phyloP scores from a whole-genome alignment of 2,888 invertebrate species.

The Apeira syringaria region DNA sequence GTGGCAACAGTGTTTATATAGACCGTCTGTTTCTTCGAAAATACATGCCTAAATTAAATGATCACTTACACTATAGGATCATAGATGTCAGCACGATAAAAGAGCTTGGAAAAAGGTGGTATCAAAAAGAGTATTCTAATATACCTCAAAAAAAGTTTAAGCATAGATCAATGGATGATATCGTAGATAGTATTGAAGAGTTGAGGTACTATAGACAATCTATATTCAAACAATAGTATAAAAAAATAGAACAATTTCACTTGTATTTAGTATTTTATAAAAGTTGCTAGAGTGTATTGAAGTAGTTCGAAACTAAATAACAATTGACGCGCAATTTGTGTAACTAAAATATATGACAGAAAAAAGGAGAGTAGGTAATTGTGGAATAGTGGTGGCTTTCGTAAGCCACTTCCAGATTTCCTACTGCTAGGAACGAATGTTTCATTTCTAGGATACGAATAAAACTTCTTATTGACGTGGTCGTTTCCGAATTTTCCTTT shows the following conservation, averaged over 20 bases:
- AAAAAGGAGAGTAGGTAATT: too few relatives aligned
- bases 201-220: constrained; percentile 89
- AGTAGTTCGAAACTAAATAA: too few relatives aligned
- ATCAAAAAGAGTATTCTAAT: constrained; percentile 80
- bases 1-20: constrained; percentile 94
- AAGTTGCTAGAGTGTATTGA: too few relatives aligned
- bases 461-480: too few relatives aligned
- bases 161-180: constrained; percentile 92
- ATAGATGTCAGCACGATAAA: constrained; percentile 97
- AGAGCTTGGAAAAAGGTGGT: constrained; percentile 92
- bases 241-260: not conserved
- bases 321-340: too few relatives aligned
- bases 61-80: constrained; percentile 95
- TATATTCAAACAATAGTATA: constrained; percentile 79
- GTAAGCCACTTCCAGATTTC: too few relatives aligned
- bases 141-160: constrained; percentile 85
- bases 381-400: too few relatives aligned
- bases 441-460: too few relatives aligned
- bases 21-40: constrained; percentile 92
- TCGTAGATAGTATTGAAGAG: constrained; percentile 93
- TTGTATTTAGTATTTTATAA: too few relatives aligned
- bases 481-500: too few relatives aligned
- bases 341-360: too few relatives aligned
- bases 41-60: constrained; percentile 91
- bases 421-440: too few relatives aligned